Evolutionary conservation across 2,888 invertebrate genomes (phyloP), one percentile per base, ranked within the genome.

Genomic region (Dicycla oo): DNA sequence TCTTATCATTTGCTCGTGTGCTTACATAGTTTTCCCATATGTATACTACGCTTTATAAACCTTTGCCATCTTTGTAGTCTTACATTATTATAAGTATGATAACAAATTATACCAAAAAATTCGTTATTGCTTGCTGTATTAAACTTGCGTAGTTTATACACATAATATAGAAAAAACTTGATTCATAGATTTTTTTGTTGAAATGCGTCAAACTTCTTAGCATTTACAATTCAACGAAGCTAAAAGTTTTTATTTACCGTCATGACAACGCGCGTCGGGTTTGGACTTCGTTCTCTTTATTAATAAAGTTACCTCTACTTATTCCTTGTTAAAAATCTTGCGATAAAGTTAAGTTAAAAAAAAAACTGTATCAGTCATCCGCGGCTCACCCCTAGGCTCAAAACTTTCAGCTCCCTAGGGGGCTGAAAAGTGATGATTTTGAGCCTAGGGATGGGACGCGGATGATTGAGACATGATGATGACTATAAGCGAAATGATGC

Each of bases 121-220:
- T 11, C 43, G 43, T 53, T 53, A 47, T 45, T 40, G 62, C 20
- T 20, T 23, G 43, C 18, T n/a, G n/a, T 58, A 78, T 69, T 65
- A 65, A 43, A 51, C 13, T 34, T 58, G n/a, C 53, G 43, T 47
- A 65, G 40, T 49, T 34, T 51, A 57, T 54, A 63, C 69, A 47
- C 47, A 40, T 5, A 34, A 57, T 54, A 7, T 10, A 40, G 15
- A 57, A 69, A 68, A 70, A 75, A 76, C 65, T 53, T 34, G 65
- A 47, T 74, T 68, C 56, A 68, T 56, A 57, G 49, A n/a, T 53
- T 63, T 84, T n/a, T 83, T 83, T 79, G 57, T 72, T 63, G 11
- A 75, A 66, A 34, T 70, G 68, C 75, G 68, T 84, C 69, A 77
- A 57, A 34, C 67, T 58, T 67, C 43, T 38, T 54, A 34, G 13